Percentiles rank a stretch among this genome's conserved stretches.
Evolutionary conservation across 2,888 invertebrate genomes (phyloP).

Genomic region (Sisyra terminalis): DNA sequence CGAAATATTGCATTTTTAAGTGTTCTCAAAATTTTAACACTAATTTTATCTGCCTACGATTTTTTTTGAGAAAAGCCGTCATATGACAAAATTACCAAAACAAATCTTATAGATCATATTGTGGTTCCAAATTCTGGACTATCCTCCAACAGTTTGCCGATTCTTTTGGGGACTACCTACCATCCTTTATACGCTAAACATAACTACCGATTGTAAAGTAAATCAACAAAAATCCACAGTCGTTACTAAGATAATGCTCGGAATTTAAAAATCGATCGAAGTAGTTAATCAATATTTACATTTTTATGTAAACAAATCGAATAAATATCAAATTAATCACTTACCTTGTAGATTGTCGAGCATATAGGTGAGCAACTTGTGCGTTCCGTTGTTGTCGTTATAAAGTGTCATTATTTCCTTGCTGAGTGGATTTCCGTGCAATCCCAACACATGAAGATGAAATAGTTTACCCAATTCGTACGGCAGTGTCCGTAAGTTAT

Average conservation of each 20-base stretch:
- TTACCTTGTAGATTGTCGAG: slow-evolving; percentile 91
- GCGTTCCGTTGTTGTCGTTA: slow-evolving; percentile 85
- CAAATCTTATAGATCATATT: too few relatives aligned
- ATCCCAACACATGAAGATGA: slow-evolving; percentile 82
- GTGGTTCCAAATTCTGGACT: too few relatives aligned
- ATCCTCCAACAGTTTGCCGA: too few relatives aligned
- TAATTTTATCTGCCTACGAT: too few relatives aligned
- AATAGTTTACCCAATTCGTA: slow-evolving; percentile 96
- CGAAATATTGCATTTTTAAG: too few relatives aligned
- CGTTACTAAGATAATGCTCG: background rate
- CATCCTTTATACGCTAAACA: too few relatives aligned
- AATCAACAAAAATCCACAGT: background rate
- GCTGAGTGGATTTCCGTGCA: slow-evolving; percentile 86
- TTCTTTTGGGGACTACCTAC: too few relatives aligned
- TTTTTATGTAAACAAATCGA: background rate
- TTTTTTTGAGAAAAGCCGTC: too few relatives aligned
- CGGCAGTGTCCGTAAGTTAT: slow-evolving; percentile 83
- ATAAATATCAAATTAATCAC: slow-evolving; percentile 17
- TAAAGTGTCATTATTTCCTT: slow-evolving; percentile 85
- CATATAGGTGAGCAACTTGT: slow-evolving; percentile 86
- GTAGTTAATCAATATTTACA: background rate
- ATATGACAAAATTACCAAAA: too few relatives aligned
- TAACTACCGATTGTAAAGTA: background rate
- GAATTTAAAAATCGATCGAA: background rate
- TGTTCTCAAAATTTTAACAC: too few relatives aligned